phyloP scores from a whole-genome alignment of 2,113 vertebrate genomes.

The Anser brachyrhynchus region DNA sequence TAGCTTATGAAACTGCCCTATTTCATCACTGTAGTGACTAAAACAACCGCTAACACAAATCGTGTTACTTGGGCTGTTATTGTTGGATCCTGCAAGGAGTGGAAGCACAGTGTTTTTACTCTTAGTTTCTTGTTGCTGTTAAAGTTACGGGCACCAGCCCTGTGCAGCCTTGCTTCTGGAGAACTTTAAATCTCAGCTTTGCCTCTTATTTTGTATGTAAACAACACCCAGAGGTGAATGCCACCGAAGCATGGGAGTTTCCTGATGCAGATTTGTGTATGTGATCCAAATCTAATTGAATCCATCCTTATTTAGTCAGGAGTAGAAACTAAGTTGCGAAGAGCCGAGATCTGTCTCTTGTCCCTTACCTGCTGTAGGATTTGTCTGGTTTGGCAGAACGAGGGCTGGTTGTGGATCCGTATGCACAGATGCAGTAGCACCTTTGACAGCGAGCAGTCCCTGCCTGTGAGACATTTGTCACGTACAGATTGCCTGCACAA shows the following conservation, averaged over 20 bases:
- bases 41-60: too few relatives aligned
- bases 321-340: neutral
- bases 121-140: neutral
- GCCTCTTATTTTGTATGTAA: neutral
- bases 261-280: neutral
- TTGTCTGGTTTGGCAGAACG: neutral
- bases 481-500: rapidly evolving
- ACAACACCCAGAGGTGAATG: too few relatives aligned
- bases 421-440: neutral
- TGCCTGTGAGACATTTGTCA: rapidly evolving
- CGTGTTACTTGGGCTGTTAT: rapidly evolving
- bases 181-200: neutral
- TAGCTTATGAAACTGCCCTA: neutral
- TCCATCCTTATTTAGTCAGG: neutral
- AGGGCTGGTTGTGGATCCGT: neutral
- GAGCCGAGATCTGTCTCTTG: neutral
- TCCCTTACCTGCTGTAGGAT: neutral
- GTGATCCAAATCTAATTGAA: neutral
- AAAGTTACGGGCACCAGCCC: too few relatives aligned
- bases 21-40: too few relatives aligned
- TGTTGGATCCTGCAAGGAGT: neutral
- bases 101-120: neutral
- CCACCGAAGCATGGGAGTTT: neutral
- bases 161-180: neutral
- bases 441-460: neutral